phyloP scores from a whole-genome alignment of 2,113 vertebrate genomes.

The Syngnathus floridae region DNA sequence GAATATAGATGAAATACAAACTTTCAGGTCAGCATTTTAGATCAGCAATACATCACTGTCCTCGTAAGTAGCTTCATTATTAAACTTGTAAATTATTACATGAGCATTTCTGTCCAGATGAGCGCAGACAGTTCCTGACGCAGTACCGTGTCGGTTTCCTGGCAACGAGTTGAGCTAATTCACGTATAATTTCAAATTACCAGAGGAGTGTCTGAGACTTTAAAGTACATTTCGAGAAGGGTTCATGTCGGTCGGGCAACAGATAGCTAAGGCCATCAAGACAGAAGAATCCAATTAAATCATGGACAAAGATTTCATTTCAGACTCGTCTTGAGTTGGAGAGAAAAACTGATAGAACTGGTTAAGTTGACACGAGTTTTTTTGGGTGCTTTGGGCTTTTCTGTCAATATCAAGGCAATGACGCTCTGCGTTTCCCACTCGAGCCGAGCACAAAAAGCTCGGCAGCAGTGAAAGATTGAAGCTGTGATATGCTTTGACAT shows the following conservation, averaged over 20 bases:
- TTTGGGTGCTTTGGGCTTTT: background rate
- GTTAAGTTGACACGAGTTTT: background rate
- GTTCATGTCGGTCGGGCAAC: slow-evolving; percentile 20
- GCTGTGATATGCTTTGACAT: slow-evolving; percentile 30
- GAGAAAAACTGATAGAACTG: slow-evolving; percentile 13
- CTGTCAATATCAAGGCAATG: background rate
- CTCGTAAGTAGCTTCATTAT: background rate
- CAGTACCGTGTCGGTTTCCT: background rate
- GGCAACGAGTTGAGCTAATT: background rate
- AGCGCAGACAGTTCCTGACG: background rate
- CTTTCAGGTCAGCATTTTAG: slow-evolving; percentile 19
- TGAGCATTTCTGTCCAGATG: background rate
- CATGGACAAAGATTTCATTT: slow-evolving; percentile 18
- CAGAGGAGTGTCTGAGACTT: slow-evolving; percentile 18
- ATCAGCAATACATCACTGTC: background rate
- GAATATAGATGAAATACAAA: too few species aligned
- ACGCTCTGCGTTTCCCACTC: background rate
- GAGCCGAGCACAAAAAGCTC: background rate
- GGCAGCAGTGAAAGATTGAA: background rate
- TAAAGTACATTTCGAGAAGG: slow-evolving; percentile 32
- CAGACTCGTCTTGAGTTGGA: slow-evolving; percentile 15
- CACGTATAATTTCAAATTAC: background rate
- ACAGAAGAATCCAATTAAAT: slow-evolving; percentile 50
- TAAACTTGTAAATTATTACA: background rate
- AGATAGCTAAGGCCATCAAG: slow-evolving; percentile 19